Percentiles rank a stretch among this genome's conserved stretches.
Conservation (phyloP, 1,140 invertebrate species). For the Panagrolaimus sp. region DNA sequence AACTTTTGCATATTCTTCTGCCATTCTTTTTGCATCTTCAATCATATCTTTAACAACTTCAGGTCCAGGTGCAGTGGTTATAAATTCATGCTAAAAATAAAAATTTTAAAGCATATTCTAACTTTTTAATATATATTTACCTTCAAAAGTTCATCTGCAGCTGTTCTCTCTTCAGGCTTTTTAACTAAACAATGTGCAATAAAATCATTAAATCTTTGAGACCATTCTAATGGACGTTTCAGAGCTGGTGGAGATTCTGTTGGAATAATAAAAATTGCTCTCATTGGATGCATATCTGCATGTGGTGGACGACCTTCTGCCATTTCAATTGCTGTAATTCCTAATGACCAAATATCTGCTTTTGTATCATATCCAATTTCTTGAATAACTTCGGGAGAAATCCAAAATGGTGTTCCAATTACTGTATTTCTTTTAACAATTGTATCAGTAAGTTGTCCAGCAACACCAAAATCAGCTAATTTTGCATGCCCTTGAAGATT, state of each 20-base stretch:
- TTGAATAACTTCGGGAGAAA: conserved; percentile 84
- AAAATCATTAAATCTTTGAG: conserved; percentile 92
- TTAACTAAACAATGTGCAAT: conserved; percentile 78
- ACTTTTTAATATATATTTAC: conserved; percentile 44
- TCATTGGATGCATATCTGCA: conserved; percentile 97
- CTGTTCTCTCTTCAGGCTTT: conserved; percentile 88
- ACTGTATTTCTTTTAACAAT: conserved; percentile 99
- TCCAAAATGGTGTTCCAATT: conserved; percentile 99
- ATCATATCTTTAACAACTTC: conserved; percentile 51
- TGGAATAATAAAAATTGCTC: conserved; percentile 98
- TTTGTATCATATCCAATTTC: conserved; percentile 99
- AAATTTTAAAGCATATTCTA: conserved; percentile 12
- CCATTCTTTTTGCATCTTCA: conserved; percentile 51
- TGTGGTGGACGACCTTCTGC: conserved; percentile 99
- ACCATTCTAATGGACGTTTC: conserved; percentile 89
- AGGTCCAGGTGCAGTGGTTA: conserved; percentile 44
- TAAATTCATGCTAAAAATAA: conserved; percentile 48
- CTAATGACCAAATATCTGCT: conserved; percentile 83
- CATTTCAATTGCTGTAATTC: conserved; percentile 98
- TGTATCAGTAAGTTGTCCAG: conserved; percentile 93
- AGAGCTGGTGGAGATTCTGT: conserved; percentile 97
- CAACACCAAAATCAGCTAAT: conserved; percentile 95
- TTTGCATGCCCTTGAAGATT: conserved; percentile 97
- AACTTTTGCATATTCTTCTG: conserved; percentile 41
- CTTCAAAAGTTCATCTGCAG: conserved; percentile 75